Percentiles rank a stretch among this genome's conserved stretches.
phyloP scores from a whole-genome alignment of 1,140 invertebrate genomes.

The Zaprionus kolodkinae region DNA sequence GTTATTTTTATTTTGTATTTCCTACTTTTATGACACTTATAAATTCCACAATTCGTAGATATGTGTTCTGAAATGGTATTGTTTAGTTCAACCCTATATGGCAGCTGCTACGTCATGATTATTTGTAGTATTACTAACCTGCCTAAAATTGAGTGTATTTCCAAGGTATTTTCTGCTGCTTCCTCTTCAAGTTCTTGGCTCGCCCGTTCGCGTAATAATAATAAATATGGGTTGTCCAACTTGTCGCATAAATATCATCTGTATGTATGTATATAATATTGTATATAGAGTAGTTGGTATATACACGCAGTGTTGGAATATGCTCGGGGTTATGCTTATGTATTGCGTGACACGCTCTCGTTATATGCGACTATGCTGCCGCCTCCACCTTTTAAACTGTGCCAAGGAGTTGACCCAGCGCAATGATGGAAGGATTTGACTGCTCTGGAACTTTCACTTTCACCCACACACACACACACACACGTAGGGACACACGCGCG shows the following conservation, averaged over 20 bases:
- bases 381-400: slow-evolving; percentile 25
- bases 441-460: slow-evolving; percentile 70
- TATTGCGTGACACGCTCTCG: slow-evolving; percentile 60
- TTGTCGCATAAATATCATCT: slow-evolving; percentile 68
- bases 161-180: slow-evolving; percentile 44
- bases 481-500: slow-evolving; percentile 24
- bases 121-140: slow-evolving; percentile 47
- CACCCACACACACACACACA: slow-evolving; percentile 16
- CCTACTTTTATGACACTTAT: too few species aligned
- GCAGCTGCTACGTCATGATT: too few species aligned
- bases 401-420: slow-evolving; percentile 54
- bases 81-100: too few species aligned
- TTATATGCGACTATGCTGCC: slow-evolving; percentile 32
- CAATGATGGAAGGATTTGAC: slow-evolving; percentile 33
- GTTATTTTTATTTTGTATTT: background rate
- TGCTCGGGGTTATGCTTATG: slow-evolving; percentile 22
- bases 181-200: slow-evolving; percentile 20
- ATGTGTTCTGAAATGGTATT: background rate
- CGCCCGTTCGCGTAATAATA: slow-evolving; percentile 42
- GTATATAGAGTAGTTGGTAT: slow-evolving; percentile 13
- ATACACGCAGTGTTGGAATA: slow-evolving; percentile 30
- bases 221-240: slow-evolving; percentile 63
- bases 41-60: slow-evolving; percentile 20
- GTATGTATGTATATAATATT: slow-evolving; percentile 44
- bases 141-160: slow-evolving; percentile 34